A percentile compares a stretch with the other conserved stretches of the same genome.
Conservation (phyloP, 1,140 invertebrate genomes). For the Apis cerana region DNA sequence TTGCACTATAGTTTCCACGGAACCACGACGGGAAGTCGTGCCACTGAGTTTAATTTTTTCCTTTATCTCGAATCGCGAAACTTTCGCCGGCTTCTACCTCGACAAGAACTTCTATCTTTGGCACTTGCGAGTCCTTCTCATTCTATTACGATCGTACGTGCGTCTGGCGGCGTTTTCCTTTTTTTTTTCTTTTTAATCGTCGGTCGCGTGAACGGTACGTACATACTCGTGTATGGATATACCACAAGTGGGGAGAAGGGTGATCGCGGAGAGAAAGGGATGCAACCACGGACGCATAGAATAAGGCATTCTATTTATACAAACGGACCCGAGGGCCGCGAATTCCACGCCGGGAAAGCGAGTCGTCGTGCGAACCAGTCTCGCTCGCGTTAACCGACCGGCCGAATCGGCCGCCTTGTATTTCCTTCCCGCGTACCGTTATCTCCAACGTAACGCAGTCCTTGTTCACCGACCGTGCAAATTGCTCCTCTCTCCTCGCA, state of each 20-base stretch:
- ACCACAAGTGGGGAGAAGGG: no score
- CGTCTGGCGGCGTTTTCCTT: neutral
- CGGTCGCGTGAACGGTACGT: neutral
- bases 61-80: neutral
- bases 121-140: no score
- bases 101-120: neutral
- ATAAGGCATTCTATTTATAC: slow-evolving; percentile 61
- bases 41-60: neutral
- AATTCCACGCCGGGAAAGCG: slow-evolving; percentile 61
- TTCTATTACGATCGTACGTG: no score
- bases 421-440: slow-evolving; percentile 38
- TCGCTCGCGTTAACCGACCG: slow-evolving; percentile 4
- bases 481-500: neutral
- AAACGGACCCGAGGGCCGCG: slow-evolving; percentile 1
- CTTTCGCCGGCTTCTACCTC: neutral
- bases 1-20: neutral
- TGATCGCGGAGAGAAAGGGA: neutral
- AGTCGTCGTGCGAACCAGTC: slow-evolving; percentile 23
- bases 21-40: neutral
- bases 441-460: slow-evolving; percentile 18
- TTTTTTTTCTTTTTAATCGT: neutral
- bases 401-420: neutral
- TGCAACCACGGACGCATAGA: slow-evolving; percentile 1
- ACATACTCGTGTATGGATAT: no score
- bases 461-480: neutral